Conservation (phyloP, 1,140 invertebrate species). For the Pectinophora gossypiella region DNA sequence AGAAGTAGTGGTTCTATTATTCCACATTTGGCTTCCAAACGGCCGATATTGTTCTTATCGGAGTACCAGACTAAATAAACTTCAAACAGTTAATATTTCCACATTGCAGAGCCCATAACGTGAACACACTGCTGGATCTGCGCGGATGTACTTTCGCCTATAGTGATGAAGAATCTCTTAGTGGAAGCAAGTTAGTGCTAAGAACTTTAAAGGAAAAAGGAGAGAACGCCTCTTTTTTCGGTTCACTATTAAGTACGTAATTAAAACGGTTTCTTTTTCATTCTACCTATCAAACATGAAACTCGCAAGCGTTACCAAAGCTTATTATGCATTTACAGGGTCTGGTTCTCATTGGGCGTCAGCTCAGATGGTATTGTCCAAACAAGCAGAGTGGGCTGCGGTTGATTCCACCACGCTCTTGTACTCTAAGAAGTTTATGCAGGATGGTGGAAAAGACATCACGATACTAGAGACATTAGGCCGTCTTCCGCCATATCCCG, state of each 20-base stretch:
- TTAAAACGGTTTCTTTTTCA: no score
- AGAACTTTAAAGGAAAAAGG: slow-evolving; percentile 76
- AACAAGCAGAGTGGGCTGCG: slow-evolving; percentile 78
- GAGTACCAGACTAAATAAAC: slow-evolving; percentile 13
- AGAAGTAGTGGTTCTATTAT: slow-evolving; percentile 51
- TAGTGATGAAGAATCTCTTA: slow-evolving; percentile 74
- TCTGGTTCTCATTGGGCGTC: slow-evolving; percentile 78
- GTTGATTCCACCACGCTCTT: slow-evolving; percentile 78
- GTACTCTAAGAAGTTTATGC: slow-evolving; percentile 76
- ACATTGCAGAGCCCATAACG: slow-evolving; percentile 74
- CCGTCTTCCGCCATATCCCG: slow-evolving; percentile 77
- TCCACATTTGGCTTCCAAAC: slow-evolving; percentile 39
- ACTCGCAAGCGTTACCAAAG: not conserved
- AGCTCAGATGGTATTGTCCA: slow-evolving; percentile 78
- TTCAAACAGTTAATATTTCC: slow-evolving; percentile 16
- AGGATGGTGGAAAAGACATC: slow-evolving; percentile 76
- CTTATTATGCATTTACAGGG: slow-evolving; percentile 43
- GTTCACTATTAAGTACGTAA: slow-evolving; percentile 74
- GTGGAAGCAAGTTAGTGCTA: slow-evolving; percentile 75
- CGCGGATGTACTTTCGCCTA: slow-evolving; percentile 77
- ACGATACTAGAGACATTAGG: slow-evolving; percentile 77
- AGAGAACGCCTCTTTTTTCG: slow-evolving; percentile 80
- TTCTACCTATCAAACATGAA: not conserved
- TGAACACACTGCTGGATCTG: slow-evolving; percentile 76
- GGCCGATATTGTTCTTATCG: slow-evolving; percentile 30